Conservation (phyloP, 2,888 invertebrate species). For the Herminia tarsipennalis region DNA sequence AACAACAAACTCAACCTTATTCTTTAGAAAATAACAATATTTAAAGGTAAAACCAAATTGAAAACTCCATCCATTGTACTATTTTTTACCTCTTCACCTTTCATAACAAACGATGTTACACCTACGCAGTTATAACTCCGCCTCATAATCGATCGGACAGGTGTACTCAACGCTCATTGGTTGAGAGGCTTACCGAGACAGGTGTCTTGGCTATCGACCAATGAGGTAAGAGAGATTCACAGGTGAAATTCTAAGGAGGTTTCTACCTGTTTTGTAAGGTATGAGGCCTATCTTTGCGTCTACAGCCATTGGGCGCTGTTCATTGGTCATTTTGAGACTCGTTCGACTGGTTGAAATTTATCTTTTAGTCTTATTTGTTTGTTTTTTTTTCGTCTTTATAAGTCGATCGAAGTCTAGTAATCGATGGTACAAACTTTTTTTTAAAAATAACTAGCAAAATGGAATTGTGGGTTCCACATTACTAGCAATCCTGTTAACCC, state of each 20-base stretch:
- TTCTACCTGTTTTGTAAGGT: slow-evolving; percentile 24
- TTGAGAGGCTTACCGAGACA: slow-evolving; percentile 56
- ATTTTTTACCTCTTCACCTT: not conserved
- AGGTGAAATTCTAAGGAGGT: slow-evolving; percentile 28
- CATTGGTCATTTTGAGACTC: not conserved
- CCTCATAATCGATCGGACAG: slow-evolving; percentile 65
- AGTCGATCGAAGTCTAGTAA: too few species aligned
- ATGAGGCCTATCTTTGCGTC: slow-evolving; percentile 3
- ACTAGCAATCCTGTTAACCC: too few species aligned
- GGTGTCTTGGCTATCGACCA: slow-evolving; percentile 58
- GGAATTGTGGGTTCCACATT: too few species aligned
- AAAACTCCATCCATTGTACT: not conserved
- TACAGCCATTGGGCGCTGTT: not conserved
- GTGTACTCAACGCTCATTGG: slow-evolving; percentile 63
- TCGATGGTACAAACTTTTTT: too few species aligned
- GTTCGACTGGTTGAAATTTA: not conserved
- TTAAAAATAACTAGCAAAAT: too few species aligned
- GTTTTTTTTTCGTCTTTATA: too few species aligned
- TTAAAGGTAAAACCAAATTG: not conserved
- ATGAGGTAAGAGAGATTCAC: slow-evolving; percentile 38
- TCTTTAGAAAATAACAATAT: not conserved
- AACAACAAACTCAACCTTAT: too few species aligned
- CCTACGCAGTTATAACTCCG: slow-evolving; percentile 48
- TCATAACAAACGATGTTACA: slow-evolving; percentile 17
- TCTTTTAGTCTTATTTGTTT: too few species aligned